A percentile compares a stretch with the other conserved stretches of the same genome.
phyloP scores from a whole-genome alignment of 2,113 vertebrate genomes.

The Lasiurus cinereus region DNA sequence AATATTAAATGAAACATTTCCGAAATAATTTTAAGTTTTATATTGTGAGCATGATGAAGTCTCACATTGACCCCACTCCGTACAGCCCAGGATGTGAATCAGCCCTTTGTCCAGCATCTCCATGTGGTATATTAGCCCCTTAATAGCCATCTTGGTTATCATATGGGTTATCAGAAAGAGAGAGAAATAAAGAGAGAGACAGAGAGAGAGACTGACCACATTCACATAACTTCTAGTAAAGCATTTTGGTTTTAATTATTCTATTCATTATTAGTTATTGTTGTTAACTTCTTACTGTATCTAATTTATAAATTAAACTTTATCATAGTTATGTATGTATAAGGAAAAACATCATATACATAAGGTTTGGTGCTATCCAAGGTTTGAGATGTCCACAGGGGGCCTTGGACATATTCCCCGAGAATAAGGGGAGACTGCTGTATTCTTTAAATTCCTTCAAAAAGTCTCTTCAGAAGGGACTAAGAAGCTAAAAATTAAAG shows the following conservation, averaged over 20 bases:
- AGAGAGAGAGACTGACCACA: not conserved
- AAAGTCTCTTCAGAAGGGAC: not conserved
- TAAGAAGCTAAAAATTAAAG: conserved; percentile 13
- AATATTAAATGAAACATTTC: not conserved
- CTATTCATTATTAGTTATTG: not conserved
- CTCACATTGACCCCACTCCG: not conserved
- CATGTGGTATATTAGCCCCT: not conserved
- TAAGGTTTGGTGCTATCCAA: not conserved
- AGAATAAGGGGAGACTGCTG: not conserved
- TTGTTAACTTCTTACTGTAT: not conserved
- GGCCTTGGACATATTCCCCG: not conserved
- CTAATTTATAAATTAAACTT: not conserved
- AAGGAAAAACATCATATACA: not conserved
- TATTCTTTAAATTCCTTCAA: conserved; percentile 41
- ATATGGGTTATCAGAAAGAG: not conserved
- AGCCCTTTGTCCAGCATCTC: not conserved
- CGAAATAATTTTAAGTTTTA: not conserved
- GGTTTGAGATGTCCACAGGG: not conserved
- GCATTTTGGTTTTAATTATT: not conserved
- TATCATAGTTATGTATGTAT: not conserved
- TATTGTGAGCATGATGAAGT: not conserved
- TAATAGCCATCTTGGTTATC: not conserved
- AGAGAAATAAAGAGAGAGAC: not conserved
- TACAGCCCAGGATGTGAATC: not conserved
- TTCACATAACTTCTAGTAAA: not conserved